phyloP scores from a whole-genome alignment of 35 echinoderm and acorn worm species.

The Ophioderma brevispina region DNA sequence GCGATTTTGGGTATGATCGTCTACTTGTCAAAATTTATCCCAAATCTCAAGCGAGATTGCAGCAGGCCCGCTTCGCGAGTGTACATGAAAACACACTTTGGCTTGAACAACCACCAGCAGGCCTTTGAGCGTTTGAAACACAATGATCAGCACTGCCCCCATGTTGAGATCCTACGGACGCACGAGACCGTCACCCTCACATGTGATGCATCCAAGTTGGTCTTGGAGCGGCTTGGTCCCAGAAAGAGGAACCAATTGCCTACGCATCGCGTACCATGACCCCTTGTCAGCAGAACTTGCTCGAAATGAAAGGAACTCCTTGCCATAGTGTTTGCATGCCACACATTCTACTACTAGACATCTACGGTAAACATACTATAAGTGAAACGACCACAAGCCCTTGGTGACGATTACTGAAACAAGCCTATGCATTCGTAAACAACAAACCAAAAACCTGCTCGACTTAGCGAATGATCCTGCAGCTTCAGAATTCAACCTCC shows the following conservation, averaged over 20 bases:
- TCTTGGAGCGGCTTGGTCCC: conserved; percentile 35
- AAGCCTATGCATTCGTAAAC: not conserved
- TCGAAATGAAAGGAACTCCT: conserved; percentile 28
- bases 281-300: not conserved
- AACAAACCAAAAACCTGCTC: not conserved
- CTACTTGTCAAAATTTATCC: no score
- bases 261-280: conserved; percentile 58
- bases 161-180: conserved; percentile 18
- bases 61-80: no score
- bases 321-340: conserved; percentile 17
- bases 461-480: conserved; percentile 26
- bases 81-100: no score
- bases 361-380: conserved; percentile 9
- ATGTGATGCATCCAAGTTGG: conserved; percentile 61
- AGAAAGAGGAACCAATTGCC: conserved; percentile 49
- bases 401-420: conserved; percentile 1
- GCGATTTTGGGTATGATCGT: no score
- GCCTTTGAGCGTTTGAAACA: no score
- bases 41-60: no score
- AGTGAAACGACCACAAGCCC: conserved; percentile 31
- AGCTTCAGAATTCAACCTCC: conserved; percentile 26
- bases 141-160: no score
- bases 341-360: conserved; percentile 22
- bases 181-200: conserved; percentile 49
- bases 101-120: no score